Conservation (phyloP, 2,797 vertebrate genomes). For the Varecia variegata region DNA sequence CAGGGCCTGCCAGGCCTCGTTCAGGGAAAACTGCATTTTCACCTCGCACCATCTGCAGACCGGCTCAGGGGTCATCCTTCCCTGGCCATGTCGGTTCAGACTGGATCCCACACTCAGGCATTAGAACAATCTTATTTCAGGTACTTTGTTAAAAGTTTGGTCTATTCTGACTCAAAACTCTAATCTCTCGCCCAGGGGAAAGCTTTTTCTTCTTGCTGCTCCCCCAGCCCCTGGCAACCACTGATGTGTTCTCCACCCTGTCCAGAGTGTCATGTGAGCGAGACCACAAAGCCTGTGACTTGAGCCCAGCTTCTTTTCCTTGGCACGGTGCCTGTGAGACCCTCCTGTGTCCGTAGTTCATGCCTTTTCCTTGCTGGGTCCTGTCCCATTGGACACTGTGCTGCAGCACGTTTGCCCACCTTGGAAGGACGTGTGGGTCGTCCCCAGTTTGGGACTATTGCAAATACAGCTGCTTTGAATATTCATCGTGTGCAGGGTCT, state of each 20-base stretch:
- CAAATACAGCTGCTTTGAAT: too few species aligned
- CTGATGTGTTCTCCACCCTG: neutral
- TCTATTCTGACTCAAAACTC: too few species aligned
- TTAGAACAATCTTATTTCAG: neutral
- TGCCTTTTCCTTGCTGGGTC: neutral
- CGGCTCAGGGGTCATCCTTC: neutral
- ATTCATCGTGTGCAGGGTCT: neutral
- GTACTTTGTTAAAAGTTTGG: neutral
- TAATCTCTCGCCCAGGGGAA: too few species aligned
- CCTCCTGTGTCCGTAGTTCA: neutral
- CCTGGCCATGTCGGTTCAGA: neutral
- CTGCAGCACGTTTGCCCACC: neutral
- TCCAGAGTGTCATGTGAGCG: too few species aligned
- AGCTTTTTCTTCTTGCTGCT: neutral
- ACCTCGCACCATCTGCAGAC: neutral
- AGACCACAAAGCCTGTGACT: neutral
- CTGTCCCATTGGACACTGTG: too few species aligned
- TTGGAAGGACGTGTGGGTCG: neutral
- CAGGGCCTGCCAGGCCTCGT: too few species aligned
- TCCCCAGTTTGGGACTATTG: too few species aligned
- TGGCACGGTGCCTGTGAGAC: neutral
- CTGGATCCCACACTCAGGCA: neutral
- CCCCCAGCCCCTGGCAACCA: neutral
- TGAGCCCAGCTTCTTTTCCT: neutral
- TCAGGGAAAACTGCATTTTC: neutral